phyloP scores from a whole-genome alignment of 2,888 invertebrate genomes.

The Pyrrhosoma nymphula region DNA sequence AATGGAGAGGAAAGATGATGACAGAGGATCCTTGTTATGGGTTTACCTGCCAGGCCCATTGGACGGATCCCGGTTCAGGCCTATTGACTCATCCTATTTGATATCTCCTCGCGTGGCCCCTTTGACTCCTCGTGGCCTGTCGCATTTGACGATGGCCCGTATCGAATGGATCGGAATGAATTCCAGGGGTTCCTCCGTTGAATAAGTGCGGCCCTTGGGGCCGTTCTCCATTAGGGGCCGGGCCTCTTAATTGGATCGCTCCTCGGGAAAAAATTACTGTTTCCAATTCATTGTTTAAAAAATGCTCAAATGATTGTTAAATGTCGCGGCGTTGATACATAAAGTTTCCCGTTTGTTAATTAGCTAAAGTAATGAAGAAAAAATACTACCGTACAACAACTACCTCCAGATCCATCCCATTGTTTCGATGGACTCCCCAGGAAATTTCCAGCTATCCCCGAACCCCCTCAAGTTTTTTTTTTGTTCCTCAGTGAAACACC shows the following conservation, averaged over 20 bases:
- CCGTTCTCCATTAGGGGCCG: too few species aligned
- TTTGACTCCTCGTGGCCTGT: too few species aligned
- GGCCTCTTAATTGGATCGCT: neutral
- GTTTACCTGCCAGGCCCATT: neutral
- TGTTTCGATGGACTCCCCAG: neutral
- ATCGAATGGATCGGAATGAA: too few species aligned
- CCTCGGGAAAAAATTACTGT: neutral
- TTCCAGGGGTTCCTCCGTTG: too few species aligned
- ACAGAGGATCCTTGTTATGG: neutral
- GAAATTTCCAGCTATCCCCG: neutral
- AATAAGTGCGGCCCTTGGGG: too few species aligned
- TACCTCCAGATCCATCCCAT: constrained; percentile 41
- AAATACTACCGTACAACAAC: constrained; percentile 38
- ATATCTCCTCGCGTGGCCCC: neutral
- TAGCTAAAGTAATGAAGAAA: neutral
- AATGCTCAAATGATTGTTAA: constrained; percentile 61
- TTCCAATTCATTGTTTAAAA: constrained; percentile 7
- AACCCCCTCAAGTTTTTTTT: neutral
- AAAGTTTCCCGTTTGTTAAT: neutral
- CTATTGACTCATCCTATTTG: neutral
- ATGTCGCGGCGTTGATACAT: constrained; percentile 21
- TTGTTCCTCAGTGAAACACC: neutral
- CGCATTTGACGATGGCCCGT: too few species aligned
- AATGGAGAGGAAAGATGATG: neutral
- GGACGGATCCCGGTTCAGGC: neutral